Evolutionary conservation across 2,888 invertebrate genomes (phyloP).

Genomic region (Craniophora ligustri): DNA sequence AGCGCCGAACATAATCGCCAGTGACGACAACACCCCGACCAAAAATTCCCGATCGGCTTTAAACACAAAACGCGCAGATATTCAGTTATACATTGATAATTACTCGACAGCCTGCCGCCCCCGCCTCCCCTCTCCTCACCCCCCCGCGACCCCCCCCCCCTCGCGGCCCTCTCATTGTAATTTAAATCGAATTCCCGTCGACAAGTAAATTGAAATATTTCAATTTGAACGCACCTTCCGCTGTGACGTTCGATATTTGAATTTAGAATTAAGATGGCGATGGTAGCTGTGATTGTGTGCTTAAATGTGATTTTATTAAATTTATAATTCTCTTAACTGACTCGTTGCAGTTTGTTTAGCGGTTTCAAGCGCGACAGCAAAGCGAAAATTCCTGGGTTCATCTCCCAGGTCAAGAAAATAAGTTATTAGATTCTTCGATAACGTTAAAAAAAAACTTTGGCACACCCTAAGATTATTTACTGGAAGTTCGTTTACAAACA

Average conservation of each 20-base stretch:
- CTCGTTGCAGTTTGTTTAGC: neutral
- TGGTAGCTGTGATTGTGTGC: conserved; percentile 55
- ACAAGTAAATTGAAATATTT: conserved; percentile 88
- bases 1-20: neutral
- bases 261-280: conserved; percentile 76
- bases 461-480: too few relatives aligned
- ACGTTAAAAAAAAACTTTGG: too few relatives aligned
- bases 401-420: too few relatives aligned
- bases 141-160: conserved; percentile 39
- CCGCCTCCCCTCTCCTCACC: conserved; percentile 41
- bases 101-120: conserved; percentile 54
- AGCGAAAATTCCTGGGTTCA: too few relatives aligned
- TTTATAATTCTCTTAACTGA: neutral
- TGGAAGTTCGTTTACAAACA: too few relatives aligned
- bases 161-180: conserved; percentile 79
- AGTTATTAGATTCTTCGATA: too few relatives aligned
- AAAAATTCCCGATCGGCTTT: conserved; percentile 54
- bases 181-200: conserved; percentile 87
- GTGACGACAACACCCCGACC: conserved; percentile 37
- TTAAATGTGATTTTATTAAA: conserved; percentile 18
- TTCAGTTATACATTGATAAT: conserved; percentile 84
- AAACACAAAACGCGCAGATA: conserved; percentile 70
- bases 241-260: conserved; percentile 69
- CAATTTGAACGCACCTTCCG: conserved; percentile 81
- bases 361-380: neutral